Conservation (phyloP, 2,113 vertebrate species). For the Sardina pilchardus region DNA sequence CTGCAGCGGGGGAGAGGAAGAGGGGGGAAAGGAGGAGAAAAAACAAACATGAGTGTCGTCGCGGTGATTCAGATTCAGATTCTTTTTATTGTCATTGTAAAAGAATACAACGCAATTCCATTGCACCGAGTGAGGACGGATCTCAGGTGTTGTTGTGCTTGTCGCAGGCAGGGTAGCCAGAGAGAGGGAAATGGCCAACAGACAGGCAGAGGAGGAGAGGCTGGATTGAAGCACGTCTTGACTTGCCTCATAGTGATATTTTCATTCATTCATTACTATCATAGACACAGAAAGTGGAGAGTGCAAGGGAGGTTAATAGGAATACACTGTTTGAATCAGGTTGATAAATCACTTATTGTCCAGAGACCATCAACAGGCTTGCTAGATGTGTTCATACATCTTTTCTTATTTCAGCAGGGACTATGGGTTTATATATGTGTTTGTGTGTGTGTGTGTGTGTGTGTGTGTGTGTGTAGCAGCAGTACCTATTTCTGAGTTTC, state of each 20-base stretch:
- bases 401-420: not conserved
- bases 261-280: not conserved
- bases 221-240: not conserved
- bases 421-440: conserved; percentile 14
- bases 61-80: too few relatives aligned
- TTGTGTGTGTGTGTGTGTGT: not conserved
- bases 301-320: not conserved
- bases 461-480: not conserved
- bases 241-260: not conserved
- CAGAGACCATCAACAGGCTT: not conserved
- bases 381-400: not conserved
- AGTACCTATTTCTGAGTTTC: too few relatives aligned
- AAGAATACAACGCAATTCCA: too few relatives aligned
- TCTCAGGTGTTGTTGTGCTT: not conserved
- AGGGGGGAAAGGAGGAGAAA: not conserved
- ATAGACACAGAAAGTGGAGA: not conserved
- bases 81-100: too few relatives aligned
- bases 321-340: not conserved
- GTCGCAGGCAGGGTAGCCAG: not conserved
- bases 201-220: not conserved
- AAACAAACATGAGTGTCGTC: not conserved
- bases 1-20: conserved; percentile 59
- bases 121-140: too few relatives aligned
- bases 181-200: not conserved
- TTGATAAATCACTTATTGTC: not conserved